phyloP scores from a whole-genome alignment of 2,888 invertebrate genomes.

The Cordilura impudica region DNA sequence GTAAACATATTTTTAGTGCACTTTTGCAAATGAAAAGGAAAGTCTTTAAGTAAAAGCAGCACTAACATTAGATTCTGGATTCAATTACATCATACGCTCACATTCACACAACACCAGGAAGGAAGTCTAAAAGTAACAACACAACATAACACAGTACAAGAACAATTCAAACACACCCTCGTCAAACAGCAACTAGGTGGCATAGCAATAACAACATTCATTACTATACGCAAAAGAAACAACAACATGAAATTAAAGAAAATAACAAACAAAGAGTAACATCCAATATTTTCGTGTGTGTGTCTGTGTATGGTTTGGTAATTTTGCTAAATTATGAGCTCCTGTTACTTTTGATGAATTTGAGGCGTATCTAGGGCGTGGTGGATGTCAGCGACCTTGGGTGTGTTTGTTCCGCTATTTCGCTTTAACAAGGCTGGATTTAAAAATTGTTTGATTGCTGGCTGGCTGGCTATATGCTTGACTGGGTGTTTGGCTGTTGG shows the following conservation, averaged over 20 bases:
- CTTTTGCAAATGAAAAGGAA: constrained; percentile 18
- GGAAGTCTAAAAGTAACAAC: constrained; percentile 1
- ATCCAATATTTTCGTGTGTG: constrained; percentile 32
- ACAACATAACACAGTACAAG: constrained; percentile 32
- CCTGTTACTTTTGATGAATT: constrained; percentile 77
- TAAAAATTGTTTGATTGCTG: constrained; percentile 50
- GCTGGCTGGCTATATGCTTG: constrained; percentile 59
- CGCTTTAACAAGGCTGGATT: constrained; percentile 62
- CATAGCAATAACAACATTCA: constrained; percentile 35
- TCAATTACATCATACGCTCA: constrained; percentile 15
- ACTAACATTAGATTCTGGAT: too few relatives aligned
- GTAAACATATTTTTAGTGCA: constrained; percentile 1
- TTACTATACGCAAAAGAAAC: constrained; percentile 33
- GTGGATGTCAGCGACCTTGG: constrained; percentile 75
- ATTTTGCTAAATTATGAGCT: constrained; percentile 63
- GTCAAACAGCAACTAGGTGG: constrained; percentile 19
- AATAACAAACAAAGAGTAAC: constrained; percentile 20
- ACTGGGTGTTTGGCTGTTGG: constrained; percentile 51
- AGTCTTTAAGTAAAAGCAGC: background rate
- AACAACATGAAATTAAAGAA: constrained; percentile 16
- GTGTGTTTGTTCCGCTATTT: constrained; percentile 67
- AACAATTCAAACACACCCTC: constrained; percentile 50
- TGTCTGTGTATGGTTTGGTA: constrained; percentile 33
- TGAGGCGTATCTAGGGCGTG: constrained; percentile 79
- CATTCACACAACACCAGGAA: constrained; percentile 16